Conservation (phyloP, 2,113 vertebrate genomes). For the Aplodontia rufa region DNA sequence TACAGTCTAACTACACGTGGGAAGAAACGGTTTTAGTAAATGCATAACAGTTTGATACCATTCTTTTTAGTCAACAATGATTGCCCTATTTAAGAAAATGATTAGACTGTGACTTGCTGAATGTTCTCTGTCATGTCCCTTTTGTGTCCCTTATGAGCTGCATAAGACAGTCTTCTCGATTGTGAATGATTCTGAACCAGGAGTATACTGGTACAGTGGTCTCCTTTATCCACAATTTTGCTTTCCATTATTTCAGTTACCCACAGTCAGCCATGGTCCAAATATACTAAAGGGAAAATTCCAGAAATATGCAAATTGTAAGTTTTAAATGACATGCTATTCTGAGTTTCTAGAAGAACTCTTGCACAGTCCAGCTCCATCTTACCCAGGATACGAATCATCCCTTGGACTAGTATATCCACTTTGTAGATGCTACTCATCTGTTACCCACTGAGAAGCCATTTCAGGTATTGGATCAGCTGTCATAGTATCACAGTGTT, state of each 20-base stretch:
- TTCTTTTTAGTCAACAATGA: neutral
- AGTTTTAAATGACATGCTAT: neutral
- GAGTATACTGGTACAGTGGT: neutral
- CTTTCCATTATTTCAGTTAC: neutral
- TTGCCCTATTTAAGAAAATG: neutral
- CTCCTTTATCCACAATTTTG: neutral
- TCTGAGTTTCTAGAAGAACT: neutral
- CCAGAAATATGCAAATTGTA: neutral
- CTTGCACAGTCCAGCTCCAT: neutral
- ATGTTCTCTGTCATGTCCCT: neutral
- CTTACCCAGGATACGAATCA: neutral
- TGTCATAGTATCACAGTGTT: neutral
- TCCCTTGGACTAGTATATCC: neutral
- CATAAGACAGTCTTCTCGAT: neutral
- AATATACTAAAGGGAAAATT: neutral
- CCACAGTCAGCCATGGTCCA: neutral
- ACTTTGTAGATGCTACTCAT: neutral
- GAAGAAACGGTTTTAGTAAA: neutral
- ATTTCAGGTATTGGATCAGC: too few relatives aligned
- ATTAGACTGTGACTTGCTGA: neutral
- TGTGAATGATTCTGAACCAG: neutral
- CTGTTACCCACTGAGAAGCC: neutral
- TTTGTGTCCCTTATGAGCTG: neutral
- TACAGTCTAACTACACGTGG: neutral
- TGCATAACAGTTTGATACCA: neutral